Percentiles rank a stretch among this genome's conserved stretches.
Evolutionary conservation across 2,797 vertebrate species (phyloP).

Genomic region (Notolepis coatsorum): DNA sequence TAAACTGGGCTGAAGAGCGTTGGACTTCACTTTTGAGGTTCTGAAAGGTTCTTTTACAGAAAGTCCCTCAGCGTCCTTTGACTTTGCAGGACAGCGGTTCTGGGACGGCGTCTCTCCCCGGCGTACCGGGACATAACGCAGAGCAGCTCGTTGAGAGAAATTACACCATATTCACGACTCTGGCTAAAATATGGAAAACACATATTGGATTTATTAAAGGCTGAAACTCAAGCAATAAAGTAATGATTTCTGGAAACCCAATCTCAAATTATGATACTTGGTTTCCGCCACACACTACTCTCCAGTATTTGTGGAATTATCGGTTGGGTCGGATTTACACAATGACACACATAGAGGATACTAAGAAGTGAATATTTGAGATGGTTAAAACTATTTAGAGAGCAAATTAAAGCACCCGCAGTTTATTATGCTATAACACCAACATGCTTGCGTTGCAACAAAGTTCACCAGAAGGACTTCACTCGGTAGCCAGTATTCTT

Average conservation of each 20-base stretch:
- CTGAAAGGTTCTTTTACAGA: too few species aligned
- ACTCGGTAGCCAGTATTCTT: too few species aligned
- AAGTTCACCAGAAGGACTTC: too few species aligned
- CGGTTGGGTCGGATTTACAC: constrained; percentile 59
- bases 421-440: constrained; percentile 36
- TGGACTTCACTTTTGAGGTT: too few species aligned
- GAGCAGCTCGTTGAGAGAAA: constrained; percentile 79
- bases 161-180: constrained; percentile 70
- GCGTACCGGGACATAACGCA: constrained; percentile 80
- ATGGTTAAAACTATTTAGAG: constrained; percentile 50
- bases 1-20: too few species aligned
- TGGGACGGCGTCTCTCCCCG: constrained; percentile 63
- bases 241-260: constrained; percentile 63
- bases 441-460: constrained; percentile 30
- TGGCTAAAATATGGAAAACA: constrained; percentile 65
- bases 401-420: constrained; percentile 52
- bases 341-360: constrained; percentile 45
- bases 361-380: constrained; percentile 52
- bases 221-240: constrained; percentile 46
- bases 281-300: constrained; percentile 51
- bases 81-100: constrained; percentile 72
- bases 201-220: constrained; percentile 64
- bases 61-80: too few species aligned
- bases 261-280: constrained; percentile 59
- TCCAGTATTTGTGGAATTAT: constrained; percentile 53